Evolutionary conservation across 2,888 invertebrate genomes (phyloP).

Genomic region (Fragum fragum): DNA sequence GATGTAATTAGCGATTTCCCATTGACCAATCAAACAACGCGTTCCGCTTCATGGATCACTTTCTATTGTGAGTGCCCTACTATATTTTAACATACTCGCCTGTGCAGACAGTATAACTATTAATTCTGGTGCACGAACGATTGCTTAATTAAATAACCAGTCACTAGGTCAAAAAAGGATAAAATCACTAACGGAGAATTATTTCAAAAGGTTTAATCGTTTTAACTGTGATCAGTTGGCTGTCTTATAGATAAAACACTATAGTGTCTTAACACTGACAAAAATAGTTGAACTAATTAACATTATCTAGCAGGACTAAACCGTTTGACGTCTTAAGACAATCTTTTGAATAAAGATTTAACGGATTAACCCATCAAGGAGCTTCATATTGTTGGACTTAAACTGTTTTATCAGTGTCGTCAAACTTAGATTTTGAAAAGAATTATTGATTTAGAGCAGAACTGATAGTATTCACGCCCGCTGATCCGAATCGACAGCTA

Average conservation of each 20-base stretch:
- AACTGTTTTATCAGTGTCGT: slow-evolving; percentile 20
- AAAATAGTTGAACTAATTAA: neutral
- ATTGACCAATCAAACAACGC: slow-evolving; percentile 53
- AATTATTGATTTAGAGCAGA: neutral
- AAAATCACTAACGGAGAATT: neutral
- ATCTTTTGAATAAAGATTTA: slow-evolving; percentile 37
- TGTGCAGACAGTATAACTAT: slow-evolving; percentile 10
- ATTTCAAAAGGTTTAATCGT: neutral
- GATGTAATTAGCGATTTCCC: slow-evolving; percentile 47
- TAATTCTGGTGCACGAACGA: neutral
- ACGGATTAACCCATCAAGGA: slow-evolving; percentile 25
- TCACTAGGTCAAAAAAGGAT: neutral
- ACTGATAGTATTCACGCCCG: slow-evolving; percentile 2
- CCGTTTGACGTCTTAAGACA: slow-evolving; percentile 24
- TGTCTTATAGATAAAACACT: slow-evolving; percentile 6
- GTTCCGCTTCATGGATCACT: slow-evolving; percentile 42
- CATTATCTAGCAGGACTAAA: slow-evolving; percentile 7
- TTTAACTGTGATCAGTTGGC: slow-evolving; percentile 20
- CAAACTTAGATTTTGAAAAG: slow-evolving; percentile 7
- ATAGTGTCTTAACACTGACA: neutral
- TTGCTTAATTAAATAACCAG: slow-evolving; percentile 1
- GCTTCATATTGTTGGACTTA: slow-evolving; percentile 27
- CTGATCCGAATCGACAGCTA: slow-evolving; percentile 19
- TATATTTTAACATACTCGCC: slow-evolving; percentile 12
- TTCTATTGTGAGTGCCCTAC: slow-evolving; percentile 43